These are phyloP conservation scores for Neosalanx taihuensis DNA, from an alignment of 2,797 vertebrate species.

Conservation along the genomic window DNA sequence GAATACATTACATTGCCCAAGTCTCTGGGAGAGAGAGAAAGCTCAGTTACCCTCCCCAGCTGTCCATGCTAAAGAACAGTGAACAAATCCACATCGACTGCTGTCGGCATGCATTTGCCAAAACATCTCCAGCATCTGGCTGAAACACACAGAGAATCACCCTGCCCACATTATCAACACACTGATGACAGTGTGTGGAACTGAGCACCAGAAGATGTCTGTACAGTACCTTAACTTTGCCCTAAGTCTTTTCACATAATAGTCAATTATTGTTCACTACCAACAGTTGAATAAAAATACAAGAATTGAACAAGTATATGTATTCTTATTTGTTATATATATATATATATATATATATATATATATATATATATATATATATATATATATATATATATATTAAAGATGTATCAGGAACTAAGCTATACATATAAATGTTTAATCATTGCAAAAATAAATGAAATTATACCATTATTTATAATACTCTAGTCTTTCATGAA, in stretches of 20 bases:
- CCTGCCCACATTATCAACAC: conserved; percentile 10
- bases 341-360: no score
- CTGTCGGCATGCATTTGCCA: conserved; percentile 37
- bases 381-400: no score
- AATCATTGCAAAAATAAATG: neutral
- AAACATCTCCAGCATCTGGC: conserved; percentile 32
- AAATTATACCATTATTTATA: neutral
- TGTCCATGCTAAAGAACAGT: conserved; percentile 38
- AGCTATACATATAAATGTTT: neutral
- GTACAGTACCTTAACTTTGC: neutral
- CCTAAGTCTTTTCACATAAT: neutral
- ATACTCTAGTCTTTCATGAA: neutral
- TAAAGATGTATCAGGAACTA: neutral
- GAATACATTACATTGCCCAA: conserved; percentile 27
- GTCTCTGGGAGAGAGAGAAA: conserved; percentile 17
- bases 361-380: no score
- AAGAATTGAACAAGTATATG: no score
- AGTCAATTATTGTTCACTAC: neutral
- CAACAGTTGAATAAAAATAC: neutral
- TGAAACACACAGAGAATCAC: conserved; percentile 10
- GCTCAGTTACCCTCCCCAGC: conserved; percentile 56
- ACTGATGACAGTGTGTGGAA: conserved; percentile 7
- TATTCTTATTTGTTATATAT: no score
- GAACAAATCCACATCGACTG: conserved; percentile 52
- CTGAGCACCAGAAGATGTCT: conserved; percentile 11